These are phyloP conservation scores for Apodemia hepburni DNA, from an alignment of 2,888 invertebrate genomes.

Conservation along the genomic window DNA sequence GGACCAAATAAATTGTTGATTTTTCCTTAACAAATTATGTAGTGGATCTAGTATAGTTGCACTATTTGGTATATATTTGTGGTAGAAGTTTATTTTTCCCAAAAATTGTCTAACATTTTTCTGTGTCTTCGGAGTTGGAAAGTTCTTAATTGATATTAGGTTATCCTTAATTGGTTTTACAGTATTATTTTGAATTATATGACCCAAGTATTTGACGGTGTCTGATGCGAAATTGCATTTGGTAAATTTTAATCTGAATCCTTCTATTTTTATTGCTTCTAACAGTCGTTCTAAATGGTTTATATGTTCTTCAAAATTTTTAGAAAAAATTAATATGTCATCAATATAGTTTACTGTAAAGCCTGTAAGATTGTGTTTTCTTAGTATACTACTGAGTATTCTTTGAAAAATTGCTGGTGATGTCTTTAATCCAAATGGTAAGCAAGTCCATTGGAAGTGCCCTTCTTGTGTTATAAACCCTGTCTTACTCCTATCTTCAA, in stretches of 20 bases:
- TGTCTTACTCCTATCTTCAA: slow-evolving; percentile 43
- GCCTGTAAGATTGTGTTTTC: slow-evolving; percentile 30
- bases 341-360: slow-evolving; percentile 30
- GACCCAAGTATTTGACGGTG: slow-evolving; percentile 32
- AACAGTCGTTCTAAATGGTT: slow-evolving; percentile 30
- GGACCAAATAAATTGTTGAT: slow-evolving; percentile 14
- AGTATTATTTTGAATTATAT: slow-evolving; percentile 34
- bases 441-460: too few relatives aligned
- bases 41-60: slow-evolving; percentile 13
- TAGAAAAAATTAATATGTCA: slow-evolving; percentile 34
- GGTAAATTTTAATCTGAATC: slow-evolving; percentile 34
- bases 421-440: slow-evolving; percentile 33
- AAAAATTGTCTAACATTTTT: neutral
- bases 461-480: slow-evolving; percentile 30
- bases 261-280: slow-evolving; percentile 32
- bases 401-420: slow-evolving; percentile 47
- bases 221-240: slow-evolving; percentile 35
- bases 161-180: slow-evolving; percentile 32
- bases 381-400: slow-evolving; percentile 38
- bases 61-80: slow-evolving; percentile 9
- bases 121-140: neutral
- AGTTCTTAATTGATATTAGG: slow-evolving; percentile 32
- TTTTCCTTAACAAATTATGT: slow-evolving; percentile 16
- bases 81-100: slow-evolving; percentile 20
- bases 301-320: slow-evolving; percentile 33